Evolutionary conservation across 2,797 vertebrate genomes (phyloP).

Genomic region (Salmo trutta): DNA sequence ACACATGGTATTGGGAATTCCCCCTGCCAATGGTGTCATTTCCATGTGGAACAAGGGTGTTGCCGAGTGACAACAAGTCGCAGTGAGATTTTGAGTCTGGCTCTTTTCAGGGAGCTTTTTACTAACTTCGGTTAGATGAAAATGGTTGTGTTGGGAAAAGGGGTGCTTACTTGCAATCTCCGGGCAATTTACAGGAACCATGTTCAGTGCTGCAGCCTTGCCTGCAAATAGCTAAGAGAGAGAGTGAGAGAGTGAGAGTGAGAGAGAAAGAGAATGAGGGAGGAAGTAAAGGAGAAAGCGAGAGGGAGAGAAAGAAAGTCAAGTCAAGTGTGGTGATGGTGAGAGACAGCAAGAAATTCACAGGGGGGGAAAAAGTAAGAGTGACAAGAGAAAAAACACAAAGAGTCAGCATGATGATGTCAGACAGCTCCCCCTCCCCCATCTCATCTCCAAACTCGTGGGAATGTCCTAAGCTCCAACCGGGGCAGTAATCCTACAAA

Average conservation of each 20-base stretch:
- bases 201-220: slow-evolving; percentile 97
- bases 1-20: background rate
- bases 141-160: background rate
- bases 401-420: slow-evolving; percentile 52
- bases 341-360: slow-evolving; percentile 18
- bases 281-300: too few species aligned
- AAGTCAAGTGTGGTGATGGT: slow-evolving; percentile 80
- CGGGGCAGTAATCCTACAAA: slow-evolving; percentile 48
- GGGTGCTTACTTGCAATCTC: slow-evolving; percentile 91
- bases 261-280: background rate
- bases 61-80: too few species aligned
- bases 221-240: slow-evolving; percentile 88
- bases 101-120: too few species aligned
- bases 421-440: slow-evolving; percentile 14
- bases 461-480: slow-evolving; percentile 65
- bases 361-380: slow-evolving; percentile 2
- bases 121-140: background rate
- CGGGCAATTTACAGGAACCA: slow-evolving; percentile 91
- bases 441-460: slow-evolving; percentile 29
- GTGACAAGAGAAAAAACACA: slow-evolving; percentile 47
- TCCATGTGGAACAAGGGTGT: too few species aligned
- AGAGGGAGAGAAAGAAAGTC: too few species aligned
- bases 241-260: slow-evolving; percentile 43
- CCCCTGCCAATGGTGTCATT: too few species aligned
- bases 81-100: too few species aligned